Percentiles rank a stretch among this genome's conserved stretches.
Conservation (phyloP, 2,888 invertebrate species). For the Periphyllus acericola region DNA sequence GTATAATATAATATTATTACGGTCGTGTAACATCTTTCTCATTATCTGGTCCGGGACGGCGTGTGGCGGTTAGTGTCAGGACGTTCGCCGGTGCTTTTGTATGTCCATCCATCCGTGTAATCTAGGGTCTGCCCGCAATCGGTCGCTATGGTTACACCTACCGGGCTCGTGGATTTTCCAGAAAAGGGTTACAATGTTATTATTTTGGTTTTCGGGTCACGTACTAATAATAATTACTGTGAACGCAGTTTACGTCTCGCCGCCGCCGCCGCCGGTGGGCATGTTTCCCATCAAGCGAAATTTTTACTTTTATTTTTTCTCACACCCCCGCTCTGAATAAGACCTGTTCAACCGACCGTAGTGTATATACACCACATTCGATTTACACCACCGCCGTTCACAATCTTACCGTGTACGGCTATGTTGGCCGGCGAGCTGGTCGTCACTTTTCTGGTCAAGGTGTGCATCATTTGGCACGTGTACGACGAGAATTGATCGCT, state of each 20-base stretch:
- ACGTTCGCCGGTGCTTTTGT: conserved; percentile 42
- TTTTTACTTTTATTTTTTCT: conserved; percentile 16
- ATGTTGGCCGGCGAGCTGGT: conserved; percentile 77
- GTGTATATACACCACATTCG: neutral
- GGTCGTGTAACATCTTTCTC: conserved; percentile 17
- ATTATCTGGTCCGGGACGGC: neutral
- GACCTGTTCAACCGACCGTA: neutral
- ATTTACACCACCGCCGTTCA: neutral
- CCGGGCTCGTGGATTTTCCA: conserved; percentile 20
- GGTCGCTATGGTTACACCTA: conserved; percentile 28
- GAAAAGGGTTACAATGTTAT: conserved; percentile 55
- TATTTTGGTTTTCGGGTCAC: conserved; percentile 60
- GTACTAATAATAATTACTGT: conserved; percentile 55
- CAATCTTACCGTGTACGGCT: conserved; percentile 75
- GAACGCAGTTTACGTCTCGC: conserved; percentile 11
- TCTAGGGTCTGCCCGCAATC: conserved; percentile 39
- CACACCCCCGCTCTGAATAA: neutral
- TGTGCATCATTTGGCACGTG: conserved; percentile 79
- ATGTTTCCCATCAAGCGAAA: conserved; percentile 14
- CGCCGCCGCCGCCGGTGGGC: neutral
- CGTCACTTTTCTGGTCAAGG: conserved; percentile 77
- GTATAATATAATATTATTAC: too few relatives aligned
- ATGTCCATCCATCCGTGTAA: conserved; percentile 39
- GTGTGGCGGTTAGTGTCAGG: conserved; percentile 16
- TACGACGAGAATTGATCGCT: conserved; percentile 79